phyloP scores from a whole-genome alignment of 2,113 vertebrate genomes.

The Centropristis striata region DNA sequence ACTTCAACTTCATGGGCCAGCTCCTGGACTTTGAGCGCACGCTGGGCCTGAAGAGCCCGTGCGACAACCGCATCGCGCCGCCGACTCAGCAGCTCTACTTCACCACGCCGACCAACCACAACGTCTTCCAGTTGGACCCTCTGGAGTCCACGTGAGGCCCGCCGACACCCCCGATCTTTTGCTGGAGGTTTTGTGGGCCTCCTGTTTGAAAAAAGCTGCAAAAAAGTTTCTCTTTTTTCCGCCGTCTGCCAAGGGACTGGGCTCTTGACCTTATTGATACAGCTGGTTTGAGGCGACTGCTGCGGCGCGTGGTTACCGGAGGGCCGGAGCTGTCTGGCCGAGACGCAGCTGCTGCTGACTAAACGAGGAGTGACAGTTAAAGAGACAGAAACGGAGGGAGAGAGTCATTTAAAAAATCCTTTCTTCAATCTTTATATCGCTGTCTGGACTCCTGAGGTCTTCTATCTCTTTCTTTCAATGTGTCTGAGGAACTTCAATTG shows the following conservation, averaged over 20 bases:
- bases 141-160: constrained; percentile 95
- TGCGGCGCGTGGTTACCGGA: constrained; percentile 72
- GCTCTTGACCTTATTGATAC: constrained; percentile 75
- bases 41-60: constrained; percentile 95
- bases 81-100: constrained; percentile 90
- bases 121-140: constrained; percentile 97
- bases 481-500: constrained; percentile 57
- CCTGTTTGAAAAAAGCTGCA: constrained; percentile 70
- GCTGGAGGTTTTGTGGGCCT: constrained; percentile 68
- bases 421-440: constrained; percentile 62
- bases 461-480: constrained; percentile 61
- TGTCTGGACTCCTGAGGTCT: constrained; percentile 68
- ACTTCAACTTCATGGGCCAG: constrained; percentile 99
- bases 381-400: constrained; percentile 59
- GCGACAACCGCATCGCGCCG: constrained; percentile 91
- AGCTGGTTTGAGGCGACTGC: constrained; percentile 85
- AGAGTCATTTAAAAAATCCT: constrained; percentile 61
- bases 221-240: constrained; percentile 80
- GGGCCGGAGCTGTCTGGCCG: constrained; percentile 79
- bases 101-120: constrained; percentile 97
- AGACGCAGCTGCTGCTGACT: constrained; percentile 80
- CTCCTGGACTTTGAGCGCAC: constrained; percentile 98
- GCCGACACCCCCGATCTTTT: constrained; percentile 2
- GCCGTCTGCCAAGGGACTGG: constrained; percentile 69
- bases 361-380: constrained; percentile 64